Percentiles rank a stretch among this genome's conserved stretches.
phyloP scores from a whole-genome alignment of 2,797 vertebrate species.

The Odontamblyopus rebecca region DNA sequence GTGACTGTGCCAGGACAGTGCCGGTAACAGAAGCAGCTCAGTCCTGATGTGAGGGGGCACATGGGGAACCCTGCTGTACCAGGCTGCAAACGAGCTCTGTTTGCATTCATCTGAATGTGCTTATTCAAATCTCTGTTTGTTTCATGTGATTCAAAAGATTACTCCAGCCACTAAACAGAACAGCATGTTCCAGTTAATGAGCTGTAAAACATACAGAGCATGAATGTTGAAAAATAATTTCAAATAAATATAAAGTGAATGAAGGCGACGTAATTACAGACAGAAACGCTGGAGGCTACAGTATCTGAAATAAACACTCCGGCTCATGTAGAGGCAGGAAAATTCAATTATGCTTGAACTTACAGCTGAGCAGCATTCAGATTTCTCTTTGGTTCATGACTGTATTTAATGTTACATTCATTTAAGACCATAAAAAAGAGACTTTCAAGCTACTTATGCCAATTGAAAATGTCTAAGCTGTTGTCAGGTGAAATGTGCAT shows the following conservation, averaged over 20 bases:
- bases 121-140: slow-evolving; percentile 1
- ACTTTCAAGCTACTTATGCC: neutral
- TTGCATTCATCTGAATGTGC: neutral
- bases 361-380: neutral
- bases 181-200: slow-evolving; percentile 2
- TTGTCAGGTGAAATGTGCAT: neutral
- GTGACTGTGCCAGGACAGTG: slow-evolving; percentile 22
- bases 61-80: neutral
- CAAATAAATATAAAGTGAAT: slow-evolving; percentile 18
- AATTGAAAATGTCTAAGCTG: neutral
- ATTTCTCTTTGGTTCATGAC: slow-evolving; percentile 1
- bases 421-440: neutral
- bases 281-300: slow-evolving; percentile 16
- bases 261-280: slow-evolving; percentile 21
- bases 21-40: no score
- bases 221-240: slow-evolving; percentile 10
- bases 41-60: neutral
- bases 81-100: neutral
- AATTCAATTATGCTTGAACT: slow-evolving; percentile 4
- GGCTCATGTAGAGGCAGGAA: neutral
- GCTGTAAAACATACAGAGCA: slow-evolving; percentile 7
- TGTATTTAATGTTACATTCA: neutral
- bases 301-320: slow-evolving; percentile 9
- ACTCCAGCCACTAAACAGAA: slow-evolving; percentile 6
- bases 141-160: slow-evolving; percentile 6